Conservation (phyloP, 2,113 vertebrate species). For the Passerina amoena region DNA sequence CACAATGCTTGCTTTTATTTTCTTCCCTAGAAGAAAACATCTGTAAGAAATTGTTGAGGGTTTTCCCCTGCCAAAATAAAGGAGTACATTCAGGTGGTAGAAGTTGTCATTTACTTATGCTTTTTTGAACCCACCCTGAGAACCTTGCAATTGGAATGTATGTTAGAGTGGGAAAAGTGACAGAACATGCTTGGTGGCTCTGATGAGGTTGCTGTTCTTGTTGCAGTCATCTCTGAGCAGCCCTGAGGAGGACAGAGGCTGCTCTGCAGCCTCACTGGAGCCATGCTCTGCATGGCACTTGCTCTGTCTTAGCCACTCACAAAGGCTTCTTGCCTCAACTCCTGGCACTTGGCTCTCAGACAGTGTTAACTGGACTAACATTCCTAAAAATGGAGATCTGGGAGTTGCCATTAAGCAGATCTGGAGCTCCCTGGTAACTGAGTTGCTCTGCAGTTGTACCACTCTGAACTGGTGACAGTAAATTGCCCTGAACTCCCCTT, state of each 20-base stretch:
- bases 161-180: not conserved
- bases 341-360: not conserved
- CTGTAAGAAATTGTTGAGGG: not conserved
- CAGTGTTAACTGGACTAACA: not conserved
- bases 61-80: not conserved
- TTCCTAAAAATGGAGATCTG: not conserved
- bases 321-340: not conserved
- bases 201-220: not conserved
- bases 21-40: not conserved
- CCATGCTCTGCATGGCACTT: not conserved
- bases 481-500: constrained; percentile 1
- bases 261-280: not conserved
- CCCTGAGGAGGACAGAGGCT: not conserved
- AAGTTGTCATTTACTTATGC: not conserved
- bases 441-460: not conserved
- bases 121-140: not conserved
- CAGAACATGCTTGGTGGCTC: not conserved
- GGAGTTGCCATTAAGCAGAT: not conserved
- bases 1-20: not conserved
- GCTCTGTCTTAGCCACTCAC: not conserved
- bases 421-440: not conserved
- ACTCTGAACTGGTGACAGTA: not conserved
- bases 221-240: not conserved
- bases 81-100: not conserved
- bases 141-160: not conserved